Base-by-base conservation (phyloP, 2,888 invertebrate genomes). In the Vesta saturnalis region DNA sequence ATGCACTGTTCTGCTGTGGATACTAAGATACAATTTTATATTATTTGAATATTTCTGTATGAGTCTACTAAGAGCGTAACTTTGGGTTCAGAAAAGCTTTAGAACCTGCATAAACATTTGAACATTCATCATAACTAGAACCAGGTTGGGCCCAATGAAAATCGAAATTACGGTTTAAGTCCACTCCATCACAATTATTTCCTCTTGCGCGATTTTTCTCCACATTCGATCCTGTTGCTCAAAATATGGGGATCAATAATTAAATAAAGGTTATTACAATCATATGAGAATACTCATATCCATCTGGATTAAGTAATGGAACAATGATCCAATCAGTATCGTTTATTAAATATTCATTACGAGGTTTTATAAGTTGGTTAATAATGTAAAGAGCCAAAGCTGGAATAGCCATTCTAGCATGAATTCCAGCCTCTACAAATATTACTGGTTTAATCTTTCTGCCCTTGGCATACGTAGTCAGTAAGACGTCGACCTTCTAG, bases 141-240 rank as follows among this genome's bases (percentile, higher is more conserved):
- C 39, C 39, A n/a, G 2, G 75, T 6, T 80, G 81, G 83, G 87
- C 89, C 92, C 93, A 94, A 67, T 86, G 84, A 76, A 88, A 88
- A 61, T 87, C 91, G 76, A 89, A 94, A 83, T 94, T 94, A 1
- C 93, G 85, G 81, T 94, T 94, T 0, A 89, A 89, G 77, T 94
- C 94, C 0, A 89, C 89, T 14, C 94, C 94, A 1, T 83, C 83
- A 73, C 93, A 94, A 0, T 81, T 77, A 10, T 10, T n/a, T 0
- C 80, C 77, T 0, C 85, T 86, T 0, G 89, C 87, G 0, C 91
- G 87, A 0, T 90, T 92, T 92, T 92, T 19, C 92, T 87, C 91
- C 91, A 92, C 72, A 71, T 35, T 0, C 83, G 68, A 49, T 62
- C 22, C 62, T 67, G 21, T 10, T 35, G 12, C 8, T 49, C 1